These are phyloP conservation scores for Bostrychus sinensis DNA, from an alignment of 2,113 vertebrate genomes.

Conservation along the genomic window DNA sequence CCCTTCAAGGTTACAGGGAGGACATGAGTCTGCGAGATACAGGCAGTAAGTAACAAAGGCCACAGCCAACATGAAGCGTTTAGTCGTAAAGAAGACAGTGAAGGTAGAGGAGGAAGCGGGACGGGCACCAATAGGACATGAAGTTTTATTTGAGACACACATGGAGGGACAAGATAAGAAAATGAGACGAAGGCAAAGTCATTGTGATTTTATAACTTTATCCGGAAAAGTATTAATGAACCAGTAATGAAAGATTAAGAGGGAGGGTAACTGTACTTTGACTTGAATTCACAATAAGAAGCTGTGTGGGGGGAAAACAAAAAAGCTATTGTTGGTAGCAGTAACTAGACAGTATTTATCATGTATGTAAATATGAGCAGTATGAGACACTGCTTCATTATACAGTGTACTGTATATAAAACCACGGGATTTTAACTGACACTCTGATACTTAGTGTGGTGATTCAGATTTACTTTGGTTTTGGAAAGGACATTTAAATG, in stretches of 20 bases:
- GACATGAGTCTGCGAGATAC: slow-evolving; percentile 39
- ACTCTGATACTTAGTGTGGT: too few species aligned
- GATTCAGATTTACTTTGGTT: too few species aligned
- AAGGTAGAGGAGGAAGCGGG: slow-evolving; percentile 19
- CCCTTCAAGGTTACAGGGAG: slow-evolving; percentile 62
- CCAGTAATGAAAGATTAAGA: neutral
- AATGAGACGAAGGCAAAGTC: slow-evolving; percentile 13
- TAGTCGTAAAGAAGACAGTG: slow-evolving; percentile 48
- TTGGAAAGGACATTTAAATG: too few species aligned
- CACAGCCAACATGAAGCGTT: slow-evolving; percentile 38
- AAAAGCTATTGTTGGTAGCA: too few species aligned
- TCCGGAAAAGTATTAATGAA: neutral
- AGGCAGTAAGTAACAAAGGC: slow-evolving; percentile 7
- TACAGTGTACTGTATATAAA: too few species aligned
- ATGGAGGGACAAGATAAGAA: slow-evolving; percentile 10
- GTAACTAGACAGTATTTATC: neutral
- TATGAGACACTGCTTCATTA: too few species aligned
- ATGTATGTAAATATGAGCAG: too few species aligned
- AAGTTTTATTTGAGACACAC: slow-evolving; percentile 14
- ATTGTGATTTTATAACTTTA: neutral
- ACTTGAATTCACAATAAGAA: neutral
- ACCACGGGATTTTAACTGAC: too few species aligned
- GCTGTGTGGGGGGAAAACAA: too few species aligned
- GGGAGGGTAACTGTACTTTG: neutral
- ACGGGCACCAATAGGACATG: slow-evolving; percentile 9